phyloP scores from a whole-genome alignment of 2,797 vertebrate species.

The Mormyrus hasselquistii region DNA sequence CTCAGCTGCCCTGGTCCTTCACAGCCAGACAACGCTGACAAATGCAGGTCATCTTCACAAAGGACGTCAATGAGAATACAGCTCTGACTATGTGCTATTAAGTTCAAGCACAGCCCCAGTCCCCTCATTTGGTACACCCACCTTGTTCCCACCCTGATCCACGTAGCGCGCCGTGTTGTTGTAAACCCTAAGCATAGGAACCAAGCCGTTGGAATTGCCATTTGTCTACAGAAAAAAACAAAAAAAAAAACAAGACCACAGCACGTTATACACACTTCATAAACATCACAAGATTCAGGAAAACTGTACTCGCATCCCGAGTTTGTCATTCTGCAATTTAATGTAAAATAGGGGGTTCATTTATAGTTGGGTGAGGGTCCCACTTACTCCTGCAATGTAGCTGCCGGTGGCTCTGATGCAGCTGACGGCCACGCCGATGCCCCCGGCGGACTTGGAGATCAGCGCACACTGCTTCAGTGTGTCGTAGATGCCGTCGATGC shows the following conservation, averaged over 20 bases:
- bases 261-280: neutral
- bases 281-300: neutral
- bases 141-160: conserved; percentile 97
- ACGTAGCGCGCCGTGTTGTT: conserved; percentile 97
- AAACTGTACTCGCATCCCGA: neutral
- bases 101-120: neutral
- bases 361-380: neutral
- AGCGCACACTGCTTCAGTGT: conserved; percentile 93
- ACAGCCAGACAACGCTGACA: conserved; percentile 4
- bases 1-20: too few species aligned
- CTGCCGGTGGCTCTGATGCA: conserved; percentile 92
- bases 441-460: conserved; percentile 94
- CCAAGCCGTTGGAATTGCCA: conserved; percentile 91
- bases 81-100: neutral
- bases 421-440: conserved; percentile 91
- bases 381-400: conserved; percentile 87
- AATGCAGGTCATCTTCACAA: neutral
- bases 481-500: conserved; percentile 94
- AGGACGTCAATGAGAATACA: neutral
- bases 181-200: conserved; percentile 96
- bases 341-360: neutral
- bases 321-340: neutral
- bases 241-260: neutral
- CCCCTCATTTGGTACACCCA: conserved; percentile 31
- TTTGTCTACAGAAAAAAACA: conserved; percentile 73